Base-by-base conservation (phyloP, 2,113 vertebrate genomes). In the Psilopsiagon aurifrons region DNA sequence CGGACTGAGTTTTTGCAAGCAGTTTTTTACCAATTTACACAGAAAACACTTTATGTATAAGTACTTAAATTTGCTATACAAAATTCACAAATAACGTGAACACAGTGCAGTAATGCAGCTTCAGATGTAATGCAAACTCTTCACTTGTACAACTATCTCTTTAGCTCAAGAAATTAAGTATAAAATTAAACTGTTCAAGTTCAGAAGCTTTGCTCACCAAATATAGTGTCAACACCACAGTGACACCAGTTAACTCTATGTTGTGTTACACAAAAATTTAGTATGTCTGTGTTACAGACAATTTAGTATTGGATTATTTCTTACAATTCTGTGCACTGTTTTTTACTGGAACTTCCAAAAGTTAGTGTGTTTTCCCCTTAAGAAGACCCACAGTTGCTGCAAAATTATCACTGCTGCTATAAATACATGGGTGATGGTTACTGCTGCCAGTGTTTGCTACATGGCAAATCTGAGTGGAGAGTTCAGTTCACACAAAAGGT, bases 161-260 rank as follows among this genome's bases (percentile, higher is more conserved):
- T 86, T 88, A 84, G 29, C 51, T 66, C 64, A 91, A 88, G 68
- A 90, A 96, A 94, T 92, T 83, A 88, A 73, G 70, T 43, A 11
- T 44, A 92, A 82, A 92, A 91, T 93, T 86, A 57, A 78, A 49
- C 78, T 86, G 25, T 77, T 95, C n/a, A 23, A 68, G 83, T 75
- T 83, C 51, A 94, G 47, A 96, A 86, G 55, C 44, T 88, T 89
- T 81, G 54, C 35, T 78, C 49, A 41, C 55, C 64, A 74, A 78
- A 69, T 46, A 29, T 13, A 86, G 13, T 23, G 70, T 59, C 75
- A 83, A 59, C 63, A 70, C 8, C 33, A 88, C n/a, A 47, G 46
- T 82, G 49, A 80, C 37, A 88, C 54, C 10, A 55, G 51, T 41
- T 90, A 81, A 90, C 51, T 74, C 9, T 7, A 39, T 78, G 55